Evolutionary conservation across 2,797 vertebrate genomes (phyloP).

Genomic region (Bradypodion pumilum): DNA sequence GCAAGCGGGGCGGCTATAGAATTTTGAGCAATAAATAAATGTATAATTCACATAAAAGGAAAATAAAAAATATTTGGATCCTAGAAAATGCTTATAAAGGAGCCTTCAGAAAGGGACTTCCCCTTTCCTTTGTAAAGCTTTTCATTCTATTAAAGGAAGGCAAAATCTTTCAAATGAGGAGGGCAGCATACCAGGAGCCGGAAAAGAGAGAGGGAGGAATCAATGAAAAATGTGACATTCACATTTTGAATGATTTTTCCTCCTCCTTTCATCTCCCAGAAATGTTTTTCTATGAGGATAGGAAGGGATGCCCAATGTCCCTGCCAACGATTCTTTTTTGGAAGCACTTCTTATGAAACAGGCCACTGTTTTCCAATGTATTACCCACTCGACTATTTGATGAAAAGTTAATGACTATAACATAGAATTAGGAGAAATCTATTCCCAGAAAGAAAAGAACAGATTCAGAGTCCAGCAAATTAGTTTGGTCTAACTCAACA

Average conservation of each 20-base stretch:
- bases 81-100: too few species aligned
- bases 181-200: too few species aligned
- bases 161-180: too few species aligned
- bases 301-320: neutral
- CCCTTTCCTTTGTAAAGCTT: too few species aligned
- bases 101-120: too few species aligned
- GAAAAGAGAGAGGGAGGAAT: neutral
- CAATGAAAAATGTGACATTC: neutral
- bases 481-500: neutral
- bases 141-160: too few species aligned
- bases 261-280: neutral
- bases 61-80: too few species aligned
- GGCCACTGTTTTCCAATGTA: neutral
- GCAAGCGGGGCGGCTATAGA: too few species aligned
- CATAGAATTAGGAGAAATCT: neutral
- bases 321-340: neutral
- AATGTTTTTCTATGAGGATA: neutral
- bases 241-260: neutral
- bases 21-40: too few species aligned
- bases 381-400: neutral
- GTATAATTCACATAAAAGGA: too few species aligned
- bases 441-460: neutral
- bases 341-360: neutral
- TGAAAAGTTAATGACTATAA: neutral
- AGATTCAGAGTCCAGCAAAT: too few species aligned